These are phyloP conservation scores for Diplodus sargus DNA, from an alignment of 2,797 vertebrate species.

Conservation along the genomic window DNA sequence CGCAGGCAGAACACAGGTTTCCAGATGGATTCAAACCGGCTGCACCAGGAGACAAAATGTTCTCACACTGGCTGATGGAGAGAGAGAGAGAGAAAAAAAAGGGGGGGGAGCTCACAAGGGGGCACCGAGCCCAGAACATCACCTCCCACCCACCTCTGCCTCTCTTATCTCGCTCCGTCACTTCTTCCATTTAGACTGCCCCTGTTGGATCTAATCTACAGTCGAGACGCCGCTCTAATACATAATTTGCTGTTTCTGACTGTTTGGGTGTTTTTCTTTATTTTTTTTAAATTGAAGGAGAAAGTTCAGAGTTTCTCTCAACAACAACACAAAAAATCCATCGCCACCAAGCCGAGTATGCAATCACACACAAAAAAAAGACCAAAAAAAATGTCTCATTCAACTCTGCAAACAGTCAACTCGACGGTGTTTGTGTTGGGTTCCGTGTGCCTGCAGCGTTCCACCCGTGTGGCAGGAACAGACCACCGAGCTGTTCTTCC, in stretches of 20 bases:
- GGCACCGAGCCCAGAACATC: conserved; percentile 4
- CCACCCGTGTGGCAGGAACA: conserved; percentile 17
- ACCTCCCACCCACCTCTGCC: background rate
- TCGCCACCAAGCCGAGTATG: background rate
- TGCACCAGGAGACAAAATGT: conserved; percentile 19
- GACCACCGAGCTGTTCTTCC: conserved; percentile 26
- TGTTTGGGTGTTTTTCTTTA: background rate
- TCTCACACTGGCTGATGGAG: background rate
- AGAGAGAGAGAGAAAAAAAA: background rate
- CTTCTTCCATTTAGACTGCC: background rate
- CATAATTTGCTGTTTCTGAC: background rate
- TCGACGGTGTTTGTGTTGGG: background rate
- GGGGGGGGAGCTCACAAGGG: background rate
- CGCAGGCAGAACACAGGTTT: conserved; percentile 24
- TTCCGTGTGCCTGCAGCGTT: conserved; percentile 7
- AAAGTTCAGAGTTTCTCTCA: background rate
- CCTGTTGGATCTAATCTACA: conserved; percentile 8
- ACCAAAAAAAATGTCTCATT: background rate
- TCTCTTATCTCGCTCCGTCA: background rate
- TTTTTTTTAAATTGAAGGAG: background rate
- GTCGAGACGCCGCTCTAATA: background rate
- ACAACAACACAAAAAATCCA: background rate
- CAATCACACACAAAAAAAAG: background rate
- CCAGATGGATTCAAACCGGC: conserved; percentile 32
- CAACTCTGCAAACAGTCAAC: conserved; percentile 1